Base-by-base conservation (phyloP, 2,888 invertebrate genomes). In the Tetranychus piercei region DNA sequence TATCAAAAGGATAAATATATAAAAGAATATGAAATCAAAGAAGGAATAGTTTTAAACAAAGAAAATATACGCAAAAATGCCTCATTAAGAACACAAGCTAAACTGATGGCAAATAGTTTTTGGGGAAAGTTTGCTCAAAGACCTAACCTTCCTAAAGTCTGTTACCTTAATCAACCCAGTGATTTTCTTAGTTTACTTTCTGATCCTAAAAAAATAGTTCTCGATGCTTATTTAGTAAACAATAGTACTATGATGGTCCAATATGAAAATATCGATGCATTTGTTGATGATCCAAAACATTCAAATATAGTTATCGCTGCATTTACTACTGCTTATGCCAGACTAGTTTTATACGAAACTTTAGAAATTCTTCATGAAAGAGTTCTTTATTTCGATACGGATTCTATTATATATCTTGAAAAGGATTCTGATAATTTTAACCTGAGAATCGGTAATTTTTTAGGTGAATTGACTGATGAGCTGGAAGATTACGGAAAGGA, bases 361-460 rank as follows among this genome's bases (percentile, higher is more conserved):
- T 75, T 83, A 5, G 79, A 82, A 9, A 74, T 74, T 22, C 76
- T 83, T 7, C 79, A 77, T 5, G 73, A 78, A 45, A 72, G 80
- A 11, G 80, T 80, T 11, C 73, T 82, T 9, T 82, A 83, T 77
- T 81, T 77, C 71, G 82, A 83, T 72, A 83, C 82, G 0, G 82
- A 82, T 75, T 80, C 79, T 1, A 79, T 81, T 5, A 80, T 82
- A 45, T 82, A 79, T 74, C 76, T 78, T 11, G 72, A 72, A 1
- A 55, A 67, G 44, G 23, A 8, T 15, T 76, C 43, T 23, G 77
- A 74, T 1, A 5, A 55, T 6, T 55, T 11, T 55, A 0, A 55
- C 0, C 6, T 55, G 2, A 55, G 1, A 7, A 9, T 55, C 2
- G 55, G 55, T 1, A 15, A 55, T 55, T 55, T 11, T 15, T 55